Conservation (phyloP, 2,113 vertebrate species). For the Hucho hucho region DNA sequence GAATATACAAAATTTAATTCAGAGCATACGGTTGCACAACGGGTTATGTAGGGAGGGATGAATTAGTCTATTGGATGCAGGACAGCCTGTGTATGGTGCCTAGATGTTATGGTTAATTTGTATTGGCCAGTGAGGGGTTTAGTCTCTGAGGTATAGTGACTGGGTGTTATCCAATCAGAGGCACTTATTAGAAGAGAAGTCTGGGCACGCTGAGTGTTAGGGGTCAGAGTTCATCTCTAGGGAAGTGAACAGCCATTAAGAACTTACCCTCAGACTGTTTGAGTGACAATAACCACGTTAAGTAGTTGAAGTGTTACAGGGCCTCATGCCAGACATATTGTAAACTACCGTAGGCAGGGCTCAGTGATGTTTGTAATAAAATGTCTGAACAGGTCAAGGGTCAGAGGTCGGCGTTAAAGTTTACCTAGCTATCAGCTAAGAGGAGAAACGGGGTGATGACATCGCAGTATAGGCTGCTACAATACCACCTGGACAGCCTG, state of each 20-base stretch:
- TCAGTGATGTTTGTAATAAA: background rate
- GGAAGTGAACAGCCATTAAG: background rate
- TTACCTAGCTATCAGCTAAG: background rate
- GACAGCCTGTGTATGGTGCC: background rate
- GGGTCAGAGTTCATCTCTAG: background rate
- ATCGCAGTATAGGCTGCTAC: too few relatives aligned
- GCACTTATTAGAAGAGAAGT: background rate
- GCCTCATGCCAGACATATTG: background rate
- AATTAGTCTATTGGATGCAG: background rate
- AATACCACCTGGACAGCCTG: too few relatives aligned
- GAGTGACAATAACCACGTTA: too few relatives aligned
- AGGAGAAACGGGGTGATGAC: background rate
- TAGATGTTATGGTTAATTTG: background rate
- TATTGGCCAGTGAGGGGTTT: background rate
- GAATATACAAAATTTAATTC: constrained; percentile 38
- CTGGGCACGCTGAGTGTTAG: background rate
- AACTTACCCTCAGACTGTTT: too few relatives aligned
- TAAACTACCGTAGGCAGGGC: background rate
- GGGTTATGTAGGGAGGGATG: constrained; percentile 7
- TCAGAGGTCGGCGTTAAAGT: background rate
- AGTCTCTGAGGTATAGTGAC: background rate
- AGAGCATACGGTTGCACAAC: constrained; percentile 32
- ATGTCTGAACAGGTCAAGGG: background rate
- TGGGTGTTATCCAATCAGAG: background rate
- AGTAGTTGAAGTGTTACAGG: too few relatives aligned